Percentiles rank a stretch among this genome's conserved stretches.
Evolutionary conservation across 92 coral and sea anemone genomes (phyloP).

Genomic region (Umimayanthus kanabou): DNA sequence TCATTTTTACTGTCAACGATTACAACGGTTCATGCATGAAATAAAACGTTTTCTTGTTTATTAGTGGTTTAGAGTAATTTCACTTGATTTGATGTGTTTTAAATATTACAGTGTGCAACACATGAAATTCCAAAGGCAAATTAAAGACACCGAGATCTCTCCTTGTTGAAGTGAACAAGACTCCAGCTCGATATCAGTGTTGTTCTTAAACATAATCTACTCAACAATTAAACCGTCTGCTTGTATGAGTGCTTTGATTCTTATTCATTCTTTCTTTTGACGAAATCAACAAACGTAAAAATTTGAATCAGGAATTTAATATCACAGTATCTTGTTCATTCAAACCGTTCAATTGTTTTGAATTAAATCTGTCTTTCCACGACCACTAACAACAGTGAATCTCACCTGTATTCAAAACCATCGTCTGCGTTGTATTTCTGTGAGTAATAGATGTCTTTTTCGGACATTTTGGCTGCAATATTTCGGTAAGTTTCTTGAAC

Average conservation of each 20-base stretch:
- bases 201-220: neutral
- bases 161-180: neutral
- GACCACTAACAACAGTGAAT: neutral
- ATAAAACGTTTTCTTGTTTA: too few relatives aligned
- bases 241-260: neutral
- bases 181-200: neutral
- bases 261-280: neutral
- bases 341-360: neutral
- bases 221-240: neutral
- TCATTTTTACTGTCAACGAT: too few relatives aligned
- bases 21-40: too few relatives aligned
- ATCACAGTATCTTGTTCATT: neutral
- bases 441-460: constrained; percentile 34
- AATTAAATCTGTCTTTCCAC: neutral
- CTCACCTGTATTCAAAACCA: constrained; percentile 43
- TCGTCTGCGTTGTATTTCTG: constrained; percentile 38
- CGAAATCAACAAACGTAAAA: neutral
- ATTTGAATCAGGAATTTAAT: neutral
- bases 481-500: neutral
- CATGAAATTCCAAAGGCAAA: too few relatives aligned
- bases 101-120: too few relatives aligned
- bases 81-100: too few relatives aligned
- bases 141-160: too few relatives aligned
- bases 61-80: too few relatives aligned
- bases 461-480: constrained; percentile 3